phyloP scores from a whole-genome alignment of 2,113 vertebrate genomes.

The Marmota monax region DNA sequence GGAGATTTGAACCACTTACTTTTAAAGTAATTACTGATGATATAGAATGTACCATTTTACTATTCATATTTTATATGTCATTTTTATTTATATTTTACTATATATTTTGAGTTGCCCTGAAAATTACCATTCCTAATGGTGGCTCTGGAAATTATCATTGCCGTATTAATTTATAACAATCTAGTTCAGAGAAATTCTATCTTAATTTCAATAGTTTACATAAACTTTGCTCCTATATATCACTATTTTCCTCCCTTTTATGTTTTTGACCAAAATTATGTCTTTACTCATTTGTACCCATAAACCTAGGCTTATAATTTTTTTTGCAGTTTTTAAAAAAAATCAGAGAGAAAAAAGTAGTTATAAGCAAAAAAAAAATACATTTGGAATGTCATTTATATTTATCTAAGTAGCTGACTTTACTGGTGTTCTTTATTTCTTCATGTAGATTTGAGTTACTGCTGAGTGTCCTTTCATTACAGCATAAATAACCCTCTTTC shows the following conservation, averaged over 20 bases:
- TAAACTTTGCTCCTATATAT: not conserved
- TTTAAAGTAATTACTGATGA: not conserved
- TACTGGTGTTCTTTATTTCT: not conserved
- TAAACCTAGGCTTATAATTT: not conserved
- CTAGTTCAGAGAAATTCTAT: not conserved
- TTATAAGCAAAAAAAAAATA: constrained; percentile 5
- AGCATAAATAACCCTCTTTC: not conserved
- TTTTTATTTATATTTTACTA: not conserved
- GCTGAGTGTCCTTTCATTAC: not conserved
- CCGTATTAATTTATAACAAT: not conserved
- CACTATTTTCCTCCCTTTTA: not conserved
- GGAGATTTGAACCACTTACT: not conserved
- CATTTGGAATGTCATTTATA: not conserved
- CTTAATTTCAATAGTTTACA: not conserved
- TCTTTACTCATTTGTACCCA: not conserved
- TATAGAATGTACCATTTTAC: not conserved
- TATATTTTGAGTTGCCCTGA: not conserved
- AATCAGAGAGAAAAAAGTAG: not conserved
- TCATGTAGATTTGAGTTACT: not conserved
- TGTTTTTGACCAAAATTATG: not conserved
- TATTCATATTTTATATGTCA: not conserved
- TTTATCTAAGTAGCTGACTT: not conserved
- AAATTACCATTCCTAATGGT: not conserved
- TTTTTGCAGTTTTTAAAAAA: not conserved
- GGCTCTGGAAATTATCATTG: not conserved